phyloP scores from a whole-genome alignment of 2,888 invertebrate species.

The Sinodicranocentrus sp. region DNA sequence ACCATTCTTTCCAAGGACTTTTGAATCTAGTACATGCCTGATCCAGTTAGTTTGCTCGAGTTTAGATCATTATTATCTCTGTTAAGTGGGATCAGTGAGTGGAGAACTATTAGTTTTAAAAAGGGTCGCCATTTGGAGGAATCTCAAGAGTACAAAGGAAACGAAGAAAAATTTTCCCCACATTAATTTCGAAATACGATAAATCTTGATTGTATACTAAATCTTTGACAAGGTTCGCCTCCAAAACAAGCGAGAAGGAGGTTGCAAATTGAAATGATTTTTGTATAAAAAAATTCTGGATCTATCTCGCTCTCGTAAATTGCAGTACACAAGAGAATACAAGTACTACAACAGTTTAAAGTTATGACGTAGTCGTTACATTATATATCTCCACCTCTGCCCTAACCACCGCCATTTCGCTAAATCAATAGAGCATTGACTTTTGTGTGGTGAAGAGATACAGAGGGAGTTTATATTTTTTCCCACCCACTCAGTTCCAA shows the following conservation, averaged over 20 bases:
- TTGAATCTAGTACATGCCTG: neutral
- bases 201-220: slow-evolving; percentile 29
- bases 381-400: no score
- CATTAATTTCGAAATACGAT: slow-evolving; percentile 32
- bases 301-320: neutral
- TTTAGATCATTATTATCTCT: slow-evolving; percentile 58
- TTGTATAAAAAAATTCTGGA: neutral
- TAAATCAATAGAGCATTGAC: slow-evolving; percentile 31
- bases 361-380: no score
- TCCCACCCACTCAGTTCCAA: slow-evolving; percentile 1
- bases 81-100: slow-evolving; percentile 2
- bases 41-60: slow-evolving; percentile 58
- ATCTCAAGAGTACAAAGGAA: slow-evolving; percentile 11
- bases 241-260: slow-evolving; percentile 8
- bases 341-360: no score
- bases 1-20: no score
- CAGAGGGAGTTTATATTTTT: neutral
- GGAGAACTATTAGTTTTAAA: no score
- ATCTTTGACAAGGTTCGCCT: slow-evolving; percentile 15
- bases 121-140: neutral
- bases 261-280: slow-evolving; percentile 22
- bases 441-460: neutral
- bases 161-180: slow-evolving; percentile 4
- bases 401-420: no score
- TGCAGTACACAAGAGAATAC: no score